Percentiles rank a stretch among this genome's conserved stretches.
These are phyloP conservation scores for Resseliella maxima DNA, from an alignment of 2,888 invertebrate genomes.

Conservation along the genomic window DNA sequence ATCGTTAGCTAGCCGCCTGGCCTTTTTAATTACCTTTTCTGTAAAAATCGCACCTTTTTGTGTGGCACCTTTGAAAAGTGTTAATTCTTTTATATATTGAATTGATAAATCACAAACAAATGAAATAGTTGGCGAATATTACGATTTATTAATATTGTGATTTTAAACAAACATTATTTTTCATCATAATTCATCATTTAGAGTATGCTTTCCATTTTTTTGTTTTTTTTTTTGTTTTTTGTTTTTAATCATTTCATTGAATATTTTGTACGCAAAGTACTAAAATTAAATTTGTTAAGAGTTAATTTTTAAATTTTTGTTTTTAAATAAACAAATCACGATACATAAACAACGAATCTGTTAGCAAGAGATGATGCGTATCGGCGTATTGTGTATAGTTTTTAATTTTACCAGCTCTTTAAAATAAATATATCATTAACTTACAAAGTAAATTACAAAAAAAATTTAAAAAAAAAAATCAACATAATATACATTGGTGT, in stretches of 20 bases:
- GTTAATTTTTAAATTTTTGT: no score
- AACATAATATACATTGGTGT: neutral
- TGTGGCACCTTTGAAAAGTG: no score
- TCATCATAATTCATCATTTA: neutral
- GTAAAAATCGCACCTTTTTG: no score
- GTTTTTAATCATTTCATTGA: neutral
- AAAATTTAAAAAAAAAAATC: no score
- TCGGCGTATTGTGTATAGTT: neutral
- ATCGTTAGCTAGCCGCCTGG: no score
- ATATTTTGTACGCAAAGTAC: neutral
- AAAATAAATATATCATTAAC: neutral
- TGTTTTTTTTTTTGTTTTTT: neutral
- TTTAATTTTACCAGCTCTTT: no score
- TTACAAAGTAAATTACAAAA: neutral
- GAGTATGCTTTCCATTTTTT: neutral
- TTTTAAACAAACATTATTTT: conserved; percentile 10
- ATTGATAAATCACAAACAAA: no score
- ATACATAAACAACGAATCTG: neutral
- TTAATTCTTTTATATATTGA: no score
- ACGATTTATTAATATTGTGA: neutral
- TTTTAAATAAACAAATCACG: neutral
- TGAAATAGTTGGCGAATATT: neutral
- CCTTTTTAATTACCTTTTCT: no score
- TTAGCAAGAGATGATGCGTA: neutral
- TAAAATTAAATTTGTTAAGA: neutral